A percentile compares a stretch with the other conserved stretches of the same genome.
phyloP scores from a whole-genome alignment of 2,888 invertebrate species.

The Epicampocera succincta region DNA sequence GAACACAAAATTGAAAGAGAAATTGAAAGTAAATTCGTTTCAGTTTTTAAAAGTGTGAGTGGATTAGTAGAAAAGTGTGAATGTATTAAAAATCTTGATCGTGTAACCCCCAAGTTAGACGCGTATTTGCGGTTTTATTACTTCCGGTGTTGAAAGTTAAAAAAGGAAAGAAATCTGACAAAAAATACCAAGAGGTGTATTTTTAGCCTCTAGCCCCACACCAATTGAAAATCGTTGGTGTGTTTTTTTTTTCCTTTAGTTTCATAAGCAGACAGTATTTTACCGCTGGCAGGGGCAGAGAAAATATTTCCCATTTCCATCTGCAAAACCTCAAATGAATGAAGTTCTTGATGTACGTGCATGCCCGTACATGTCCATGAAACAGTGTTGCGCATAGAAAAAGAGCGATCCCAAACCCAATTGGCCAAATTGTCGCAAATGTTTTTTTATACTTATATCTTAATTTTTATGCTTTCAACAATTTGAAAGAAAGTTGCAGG shows the following conservation, averaged over 20 bases:
- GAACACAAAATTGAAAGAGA: too few relatives aligned
- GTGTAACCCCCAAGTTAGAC: too few relatives aligned
- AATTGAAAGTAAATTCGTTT: too few relatives aligned
- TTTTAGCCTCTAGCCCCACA: conserved; percentile 63
- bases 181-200: conserved; percentile 34
- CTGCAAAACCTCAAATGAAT: conserved; percentile 25
- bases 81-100: too few relatives aligned
- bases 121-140: conserved; percentile 67
- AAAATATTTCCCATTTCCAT: conserved; percentile 55
- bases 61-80: too few relatives aligned
- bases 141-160: conserved; percentile 63
- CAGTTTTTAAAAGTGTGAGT: too few relatives aligned
- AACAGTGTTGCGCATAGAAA: too few relatives aligned
- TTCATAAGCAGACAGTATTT: conserved; percentile 55
- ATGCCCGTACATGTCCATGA: background rate
- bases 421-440: too few relatives aligned
- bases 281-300: conserved; percentile 39
- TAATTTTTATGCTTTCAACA: too few relatives aligned
- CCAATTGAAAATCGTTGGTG: conserved; percentile 48
- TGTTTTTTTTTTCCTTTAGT: conserved; percentile 55
- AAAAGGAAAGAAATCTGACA: conserved; percentile 8
- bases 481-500: too few relatives aligned
- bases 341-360: conserved; percentile 5
- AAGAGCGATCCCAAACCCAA: too few relatives aligned
- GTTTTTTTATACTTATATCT: too few relatives aligned